Conservation (phyloP, 2,888 invertebrate species). For the Tyria jacobaeae region DNA sequence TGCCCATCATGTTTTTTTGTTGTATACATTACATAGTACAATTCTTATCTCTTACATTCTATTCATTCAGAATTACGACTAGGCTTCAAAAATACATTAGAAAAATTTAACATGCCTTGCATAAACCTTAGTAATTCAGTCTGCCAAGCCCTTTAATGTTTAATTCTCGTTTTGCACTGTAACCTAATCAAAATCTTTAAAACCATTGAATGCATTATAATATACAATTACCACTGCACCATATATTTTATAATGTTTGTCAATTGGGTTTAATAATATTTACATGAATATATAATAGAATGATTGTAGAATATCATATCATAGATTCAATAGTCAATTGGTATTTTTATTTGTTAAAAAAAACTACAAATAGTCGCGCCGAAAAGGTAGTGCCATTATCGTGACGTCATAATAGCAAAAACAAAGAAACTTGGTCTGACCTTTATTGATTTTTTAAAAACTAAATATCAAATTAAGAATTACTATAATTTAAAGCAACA, state of each 20-base stretch:
- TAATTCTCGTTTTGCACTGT: slow-evolving; percentile 20
- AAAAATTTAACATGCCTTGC: neutral
- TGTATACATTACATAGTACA: neutral
- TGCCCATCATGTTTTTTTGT: too few species aligned
- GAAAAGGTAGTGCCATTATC: too few species aligned
- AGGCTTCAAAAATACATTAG: neutral
- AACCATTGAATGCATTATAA: slow-evolving; percentile 34
- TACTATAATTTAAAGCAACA: too few species aligned
- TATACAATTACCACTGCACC: slow-evolving; percentile 44
- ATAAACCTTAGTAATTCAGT: neutral
- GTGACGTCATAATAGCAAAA: too few species aligned
- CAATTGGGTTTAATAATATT: slow-evolving; percentile 37
- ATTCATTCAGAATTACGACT: neutral
- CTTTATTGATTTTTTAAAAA: too few species aligned
- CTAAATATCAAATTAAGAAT: too few species aligned
- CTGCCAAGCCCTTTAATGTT: slow-evolving; percentile 15
- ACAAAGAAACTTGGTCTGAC: too few species aligned
- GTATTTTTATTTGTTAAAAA: too few species aligned
- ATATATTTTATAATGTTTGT: slow-evolving; percentile 51
- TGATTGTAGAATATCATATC: too few species aligned
- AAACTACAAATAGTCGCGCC: too few species aligned
- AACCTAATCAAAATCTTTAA: slow-evolving; percentile 30
- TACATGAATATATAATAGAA: slow-evolving; percentile 37
- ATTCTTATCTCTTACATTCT: neutral
- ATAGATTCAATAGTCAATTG: too few species aligned